Percentiles rank a stretch among this genome's conserved stretches.
These are phyloP conservation scores for Lycodopsis pacificus DNA, from an alignment of 2,797 vertebrate species.

Conservation along the genomic window DNA sequence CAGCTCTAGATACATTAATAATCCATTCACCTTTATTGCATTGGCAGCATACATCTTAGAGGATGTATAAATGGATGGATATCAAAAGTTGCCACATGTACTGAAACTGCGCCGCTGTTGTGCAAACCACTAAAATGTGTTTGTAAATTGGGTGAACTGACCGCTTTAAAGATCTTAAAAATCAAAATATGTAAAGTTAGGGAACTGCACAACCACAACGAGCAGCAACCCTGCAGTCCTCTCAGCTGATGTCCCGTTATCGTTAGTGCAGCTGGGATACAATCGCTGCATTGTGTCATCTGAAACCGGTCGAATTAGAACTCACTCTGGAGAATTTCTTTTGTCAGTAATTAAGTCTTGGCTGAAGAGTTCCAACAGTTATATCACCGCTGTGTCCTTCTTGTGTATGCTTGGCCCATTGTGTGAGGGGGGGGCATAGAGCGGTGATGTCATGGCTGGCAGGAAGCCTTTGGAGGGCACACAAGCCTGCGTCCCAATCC, in stretches of 20 bases:
- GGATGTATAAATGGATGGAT: background rate
- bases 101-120: background rate
- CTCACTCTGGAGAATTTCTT: constrained; percentile 45
- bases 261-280: constrained; percentile 26
- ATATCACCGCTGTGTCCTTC: constrained; percentile 51
- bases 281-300: constrained; percentile 37
- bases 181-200: background rate
- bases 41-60: background rate
- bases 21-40: background rate
- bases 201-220: background rate
- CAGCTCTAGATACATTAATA: background rate
- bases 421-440: constrained; percentile 31
- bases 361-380: constrained; percentile 32
- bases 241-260: background rate
- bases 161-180: background rate
- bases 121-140: too few species aligned
- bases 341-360: constrained; percentile 44
- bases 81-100: too few species aligned
- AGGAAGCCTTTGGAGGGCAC: constrained; percentile 29
- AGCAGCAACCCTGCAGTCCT: background rate
- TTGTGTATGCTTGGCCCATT: constrained; percentile 42
- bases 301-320: constrained; percentile 43
- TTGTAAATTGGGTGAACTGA: background rate
- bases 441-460: constrained; percentile 55
- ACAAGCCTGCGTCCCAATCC: too few species aligned